phyloP scores from a whole-genome alignment of 2,888 invertebrate species.

The Kryphioiulus occultus region DNA sequence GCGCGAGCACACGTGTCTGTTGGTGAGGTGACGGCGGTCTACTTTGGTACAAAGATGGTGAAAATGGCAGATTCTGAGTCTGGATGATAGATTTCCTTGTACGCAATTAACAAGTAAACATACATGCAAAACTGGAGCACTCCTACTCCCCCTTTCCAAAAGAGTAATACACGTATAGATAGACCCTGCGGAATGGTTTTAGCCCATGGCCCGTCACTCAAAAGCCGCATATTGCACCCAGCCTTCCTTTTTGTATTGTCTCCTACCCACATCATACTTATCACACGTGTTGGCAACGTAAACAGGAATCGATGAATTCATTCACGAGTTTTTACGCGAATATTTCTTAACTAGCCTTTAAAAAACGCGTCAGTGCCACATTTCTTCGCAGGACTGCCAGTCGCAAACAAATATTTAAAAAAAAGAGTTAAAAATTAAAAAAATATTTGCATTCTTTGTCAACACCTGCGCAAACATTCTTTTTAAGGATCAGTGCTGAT shows the following conservation, averaged over 20 bases:
- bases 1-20: constrained; percentile 11
- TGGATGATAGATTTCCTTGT: constrained; percentile 38
- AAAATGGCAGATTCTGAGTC: constrained; percentile 20
- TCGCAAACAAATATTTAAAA: too few species aligned
- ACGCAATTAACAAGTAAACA: constrained; percentile 37
- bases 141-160: neutral
- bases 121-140: constrained; percentile 11
- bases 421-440: too few species aligned
- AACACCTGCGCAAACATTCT: too few species aligned
- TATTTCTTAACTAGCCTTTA: too few species aligned
- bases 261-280: too few species aligned
- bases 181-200: neutral
- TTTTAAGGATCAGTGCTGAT: too few species aligned
- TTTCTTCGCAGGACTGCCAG: too few species aligned
- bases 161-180: neutral
- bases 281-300: too few species aligned
- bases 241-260: neutral
- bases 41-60: constrained; percentile 28
- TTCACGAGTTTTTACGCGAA: too few species aligned
- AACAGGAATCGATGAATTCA: too few species aligned
- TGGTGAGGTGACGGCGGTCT: constrained; percentile 31
- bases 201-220: neutral
- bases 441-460: too few species aligned
- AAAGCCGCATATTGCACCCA: neutral
- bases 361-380: too few species aligned